Evolutionary conservation across 2,797 vertebrate species (phyloP).

Genomic region (Sebastes taczanowskii): DNA sequence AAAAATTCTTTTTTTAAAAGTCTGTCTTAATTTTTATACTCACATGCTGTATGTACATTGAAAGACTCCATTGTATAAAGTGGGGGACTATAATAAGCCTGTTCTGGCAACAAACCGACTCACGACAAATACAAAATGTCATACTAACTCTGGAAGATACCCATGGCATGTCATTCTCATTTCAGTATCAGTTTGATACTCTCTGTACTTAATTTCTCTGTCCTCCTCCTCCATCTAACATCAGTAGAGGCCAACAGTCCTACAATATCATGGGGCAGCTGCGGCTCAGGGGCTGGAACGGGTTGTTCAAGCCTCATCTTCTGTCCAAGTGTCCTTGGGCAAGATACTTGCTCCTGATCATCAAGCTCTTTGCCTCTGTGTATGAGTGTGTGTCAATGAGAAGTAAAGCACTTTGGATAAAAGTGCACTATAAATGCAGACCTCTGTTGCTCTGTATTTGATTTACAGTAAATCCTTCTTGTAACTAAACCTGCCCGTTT

Average conservation of each 20-base stretch:
- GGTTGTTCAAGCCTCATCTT: not conserved
- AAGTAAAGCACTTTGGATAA: too few relatives aligned
- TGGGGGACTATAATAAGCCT: not conserved
- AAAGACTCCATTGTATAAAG: not conserved
- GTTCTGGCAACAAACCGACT: not conserved
- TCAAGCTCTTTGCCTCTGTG: not conserved
- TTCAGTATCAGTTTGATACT: not conserved
- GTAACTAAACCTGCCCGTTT: too few relatives aligned
- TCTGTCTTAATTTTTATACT: not conserved
- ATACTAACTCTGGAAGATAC: not conserved
- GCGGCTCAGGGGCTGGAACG: not conserved
- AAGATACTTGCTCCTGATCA: not conserved
- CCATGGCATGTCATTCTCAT: not conserved
- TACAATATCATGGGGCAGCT: not conserved
- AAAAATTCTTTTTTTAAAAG: not conserved
- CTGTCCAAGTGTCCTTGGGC: not conserved
- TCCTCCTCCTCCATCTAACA: not conserved
- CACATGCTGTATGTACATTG: not conserved
- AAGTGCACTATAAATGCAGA: too few relatives aligned
- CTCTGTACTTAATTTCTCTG: not conserved
- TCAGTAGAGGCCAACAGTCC: not conserved
- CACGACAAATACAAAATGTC: not conserved
- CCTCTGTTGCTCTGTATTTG: fast-evolving
- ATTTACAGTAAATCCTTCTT: too few relatives aligned
- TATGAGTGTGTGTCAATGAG: too few relatives aligned